phyloP scores from a whole-genome alignment of 2,113 vertebrate species.

The Hoplias malabaricus region DNA sequence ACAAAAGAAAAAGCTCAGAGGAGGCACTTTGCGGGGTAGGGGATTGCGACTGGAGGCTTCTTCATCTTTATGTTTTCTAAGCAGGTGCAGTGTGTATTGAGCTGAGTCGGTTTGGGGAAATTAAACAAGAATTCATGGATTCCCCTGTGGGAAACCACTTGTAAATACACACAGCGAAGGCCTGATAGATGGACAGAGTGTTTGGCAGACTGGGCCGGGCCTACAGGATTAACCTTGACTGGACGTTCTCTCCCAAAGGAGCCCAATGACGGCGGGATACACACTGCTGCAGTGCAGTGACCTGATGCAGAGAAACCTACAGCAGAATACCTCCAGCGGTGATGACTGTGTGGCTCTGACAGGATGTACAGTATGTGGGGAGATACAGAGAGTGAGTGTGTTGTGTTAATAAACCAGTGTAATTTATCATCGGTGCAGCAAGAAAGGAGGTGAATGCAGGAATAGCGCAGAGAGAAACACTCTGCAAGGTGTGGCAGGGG shows the following conservation, averaged over 20 bases:
- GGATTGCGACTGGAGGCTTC: not conserved
- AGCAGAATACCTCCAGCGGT: not conserved
- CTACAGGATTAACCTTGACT: conserved; percentile 38
- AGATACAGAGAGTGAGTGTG: not conserved
- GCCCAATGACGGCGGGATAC: not conserved
- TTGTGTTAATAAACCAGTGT: not conserved
- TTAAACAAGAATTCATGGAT: not conserved
- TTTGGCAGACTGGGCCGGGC: not conserved
- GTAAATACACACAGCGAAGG: not conserved
- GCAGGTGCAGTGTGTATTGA: not conserved
- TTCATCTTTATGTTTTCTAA: not conserved
- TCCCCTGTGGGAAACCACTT: not conserved
- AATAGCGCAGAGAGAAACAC: not conserved
- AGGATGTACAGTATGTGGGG: not conserved
- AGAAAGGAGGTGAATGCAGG: not conserved
- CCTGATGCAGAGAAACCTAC: not conserved
- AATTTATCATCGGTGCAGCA: not conserved
- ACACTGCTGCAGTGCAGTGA: not conserved
- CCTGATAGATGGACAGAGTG: not conserved
- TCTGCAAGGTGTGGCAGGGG: conserved; percentile 25
- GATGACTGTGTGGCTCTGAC: not conserved
- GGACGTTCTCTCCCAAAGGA: conserved; percentile 1
- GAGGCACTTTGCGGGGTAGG: not conserved
- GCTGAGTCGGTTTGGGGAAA: not conserved
- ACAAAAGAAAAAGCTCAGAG: not conserved